These are phyloP conservation scores for Eupithecia centaureata DNA, from an alignment of 2,888 invertebrate species.

Conservation along the genomic window DNA sequence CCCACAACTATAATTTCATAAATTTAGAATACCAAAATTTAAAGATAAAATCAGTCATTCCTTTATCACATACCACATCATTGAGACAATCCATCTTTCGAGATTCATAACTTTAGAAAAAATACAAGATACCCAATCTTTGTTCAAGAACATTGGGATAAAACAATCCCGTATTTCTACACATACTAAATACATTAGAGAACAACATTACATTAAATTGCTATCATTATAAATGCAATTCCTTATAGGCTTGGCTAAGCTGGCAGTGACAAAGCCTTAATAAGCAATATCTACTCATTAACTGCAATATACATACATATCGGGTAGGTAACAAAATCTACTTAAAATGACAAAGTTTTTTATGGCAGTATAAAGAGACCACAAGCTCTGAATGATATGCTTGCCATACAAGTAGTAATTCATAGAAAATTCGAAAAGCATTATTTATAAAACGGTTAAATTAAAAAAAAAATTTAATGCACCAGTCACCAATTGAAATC, in stretches of 20 bases:
- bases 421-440: not conserved
- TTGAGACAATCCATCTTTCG: conserved; percentile 38
- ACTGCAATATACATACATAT: conserved; percentile 8
- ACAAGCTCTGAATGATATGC: not conserved
- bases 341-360: conserved; percentile 7
- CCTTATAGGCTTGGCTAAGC: conserved; percentile 19
- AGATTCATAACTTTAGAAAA: conserved; percentile 36
- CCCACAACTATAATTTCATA: conserved; percentile 62
- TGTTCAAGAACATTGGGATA: conserved; percentile 24
- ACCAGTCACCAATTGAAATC: not conserved
- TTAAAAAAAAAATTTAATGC: no score
- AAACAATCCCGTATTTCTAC: conserved; percentile 17
- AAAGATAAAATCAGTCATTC: conserved; percentile 69
- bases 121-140: conserved; percentile 28
- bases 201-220: conserved; percentile 28
- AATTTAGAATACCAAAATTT: conserved; percentile 52
- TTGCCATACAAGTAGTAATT: not conserved
- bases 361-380: not conserved
- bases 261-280: conserved; percentile 25
- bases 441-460: not conserved
- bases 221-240: conserved; percentile 33
- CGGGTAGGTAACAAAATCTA: conserved; percentile 11
- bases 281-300: conserved; percentile 4
- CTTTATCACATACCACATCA: conserved; percentile 64
- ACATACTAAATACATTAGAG: conserved; percentile 14